A percentile compares a stretch with the other conserved stretches of the same genome.
These are phyloP conservation scores for Xiphorhynchus erythropygius DNA, from an alignment of 2,797 vertebrate species.

Conservation along the genomic window DNA sequence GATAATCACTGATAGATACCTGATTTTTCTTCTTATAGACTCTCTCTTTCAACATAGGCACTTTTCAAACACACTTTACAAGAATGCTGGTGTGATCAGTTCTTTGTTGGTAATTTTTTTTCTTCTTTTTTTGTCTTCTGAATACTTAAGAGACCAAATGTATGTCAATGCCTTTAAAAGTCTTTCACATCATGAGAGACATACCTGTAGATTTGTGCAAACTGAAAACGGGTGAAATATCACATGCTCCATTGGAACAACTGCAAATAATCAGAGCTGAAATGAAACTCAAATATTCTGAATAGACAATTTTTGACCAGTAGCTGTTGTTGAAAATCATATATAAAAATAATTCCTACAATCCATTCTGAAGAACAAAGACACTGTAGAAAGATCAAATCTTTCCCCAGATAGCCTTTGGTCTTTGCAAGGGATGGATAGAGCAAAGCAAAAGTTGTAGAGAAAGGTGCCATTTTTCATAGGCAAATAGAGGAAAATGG, in stretches of 20 bases:
- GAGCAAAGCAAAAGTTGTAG: neutral
- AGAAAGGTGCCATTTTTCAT: neutral
- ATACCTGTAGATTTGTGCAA: neutral
- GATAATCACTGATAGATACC: neutral
- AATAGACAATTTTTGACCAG: neutral
- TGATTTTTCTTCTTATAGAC: neutral
- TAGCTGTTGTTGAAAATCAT: neutral
- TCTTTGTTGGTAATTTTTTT: neutral
- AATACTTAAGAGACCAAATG: neutral
- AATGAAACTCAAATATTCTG: neutral
- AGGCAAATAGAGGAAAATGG: neutral
- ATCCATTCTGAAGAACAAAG: neutral
- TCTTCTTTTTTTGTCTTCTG: accelerated
- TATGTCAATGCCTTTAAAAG: slow-evolving; percentile 18
- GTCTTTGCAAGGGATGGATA: neutral
- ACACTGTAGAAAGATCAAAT: neutral
- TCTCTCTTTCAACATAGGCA: neutral
- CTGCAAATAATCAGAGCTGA: neutral
- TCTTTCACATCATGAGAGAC: neutral
- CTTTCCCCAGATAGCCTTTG: neutral
- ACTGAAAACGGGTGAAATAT: neutral
- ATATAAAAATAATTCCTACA: neutral
- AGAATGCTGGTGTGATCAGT: neutral
- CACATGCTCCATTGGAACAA: neutral
- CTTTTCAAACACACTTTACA: neutral